phyloP scores from a whole-genome alignment of 2,797 vertebrate genomes.

The Aeoliscus strigatus region DNA sequence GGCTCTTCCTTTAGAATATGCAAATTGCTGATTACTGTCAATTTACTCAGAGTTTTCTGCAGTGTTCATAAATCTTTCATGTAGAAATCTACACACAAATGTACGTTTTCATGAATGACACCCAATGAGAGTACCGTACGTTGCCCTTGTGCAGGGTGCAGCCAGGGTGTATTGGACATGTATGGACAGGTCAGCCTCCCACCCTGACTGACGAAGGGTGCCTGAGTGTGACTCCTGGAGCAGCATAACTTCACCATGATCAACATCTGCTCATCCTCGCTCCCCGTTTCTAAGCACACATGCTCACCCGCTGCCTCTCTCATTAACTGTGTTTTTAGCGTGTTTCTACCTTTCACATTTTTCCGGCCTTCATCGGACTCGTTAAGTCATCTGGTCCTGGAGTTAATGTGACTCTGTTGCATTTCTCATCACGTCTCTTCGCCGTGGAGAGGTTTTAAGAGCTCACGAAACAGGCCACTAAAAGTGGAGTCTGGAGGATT shows the following conservation, averaged over 20 bases:
- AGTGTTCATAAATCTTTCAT: too few relatives aligned
- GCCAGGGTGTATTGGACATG: not conserved
- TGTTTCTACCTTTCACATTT: not conserved
- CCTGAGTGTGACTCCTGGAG: constrained; percentile 7
- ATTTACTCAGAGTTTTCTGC: too few relatives aligned
- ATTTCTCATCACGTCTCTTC: constrained; percentile 8
- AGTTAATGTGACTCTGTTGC: not conserved
- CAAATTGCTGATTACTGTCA: too few relatives aligned
- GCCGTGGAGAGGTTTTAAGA: constrained; percentile 11
- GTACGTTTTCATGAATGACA: too few relatives aligned
- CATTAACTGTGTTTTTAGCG: not conserved
- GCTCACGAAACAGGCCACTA: constrained; percentile 13
- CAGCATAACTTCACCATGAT: constrained; percentile 26
- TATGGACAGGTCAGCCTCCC: not conserved
- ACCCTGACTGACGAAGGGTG: constrained; percentile 3
- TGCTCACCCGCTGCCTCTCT: constrained; percentile 12
- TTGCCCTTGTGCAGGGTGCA: too few relatives aligned
- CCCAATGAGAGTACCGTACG: too few relatives aligned
- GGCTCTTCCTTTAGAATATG: too few relatives aligned
- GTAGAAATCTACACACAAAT: too few relatives aligned
- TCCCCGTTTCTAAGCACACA: constrained; percentile 4
- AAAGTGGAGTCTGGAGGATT: constrained; percentile 16
- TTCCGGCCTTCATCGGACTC: not conserved
- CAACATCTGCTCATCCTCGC: constrained; percentile 7
- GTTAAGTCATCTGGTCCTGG: not conserved